These are phyloP conservation scores for Muscina levida DNA, from an alignment of 2,888 invertebrate species.

Conservation along the genomic window DNA sequence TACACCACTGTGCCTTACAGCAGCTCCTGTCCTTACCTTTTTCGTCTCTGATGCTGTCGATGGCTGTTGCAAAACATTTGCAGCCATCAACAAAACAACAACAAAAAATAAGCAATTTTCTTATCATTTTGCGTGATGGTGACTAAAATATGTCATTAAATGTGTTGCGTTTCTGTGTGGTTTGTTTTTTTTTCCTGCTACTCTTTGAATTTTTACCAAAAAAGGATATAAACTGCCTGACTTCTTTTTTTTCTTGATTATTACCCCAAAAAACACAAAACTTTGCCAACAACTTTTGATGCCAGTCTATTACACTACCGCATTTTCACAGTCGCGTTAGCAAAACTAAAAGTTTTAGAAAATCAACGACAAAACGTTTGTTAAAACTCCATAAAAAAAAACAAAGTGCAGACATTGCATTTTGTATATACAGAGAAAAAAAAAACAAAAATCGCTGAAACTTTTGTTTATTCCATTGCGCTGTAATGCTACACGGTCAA, in stretches of 20 bases:
- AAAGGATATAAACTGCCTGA: constrained; percentile 8
- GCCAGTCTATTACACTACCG: not conserved
- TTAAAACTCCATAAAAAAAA: not conserved
- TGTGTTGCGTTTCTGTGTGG: constrained; percentile 32
- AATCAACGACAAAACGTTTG: not conserved
- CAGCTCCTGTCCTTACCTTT: not conserved
- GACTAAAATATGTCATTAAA: constrained; percentile 62
- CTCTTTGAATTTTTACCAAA: not conserved
- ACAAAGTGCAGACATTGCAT: constrained; percentile 31
- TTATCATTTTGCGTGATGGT: constrained; percentile 38
- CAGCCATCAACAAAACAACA: constrained; percentile 4
- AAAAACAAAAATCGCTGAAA: not conserved
- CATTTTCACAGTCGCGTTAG: constrained; percentile 3
- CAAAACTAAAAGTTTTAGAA: constrained; percentile 15
- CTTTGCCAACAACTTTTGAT: constrained; percentile 8
- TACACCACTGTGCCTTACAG: not conserved
- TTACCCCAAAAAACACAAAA: not conserved
- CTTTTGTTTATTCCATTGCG: not conserved
- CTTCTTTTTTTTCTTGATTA: not conserved
- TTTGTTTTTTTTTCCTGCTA: not conserved
- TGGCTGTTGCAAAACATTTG: not conserved
- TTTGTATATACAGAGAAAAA: constrained; percentile 23
- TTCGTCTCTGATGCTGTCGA: too few species aligned
- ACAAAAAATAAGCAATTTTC: constrained; percentile 5
- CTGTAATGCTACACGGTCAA: constrained; percentile 7